These are phyloP conservation scores for Alosa alosa DNA, from an alignment of 2,113 vertebrate species.

Conservation along the genomic window DNA sequence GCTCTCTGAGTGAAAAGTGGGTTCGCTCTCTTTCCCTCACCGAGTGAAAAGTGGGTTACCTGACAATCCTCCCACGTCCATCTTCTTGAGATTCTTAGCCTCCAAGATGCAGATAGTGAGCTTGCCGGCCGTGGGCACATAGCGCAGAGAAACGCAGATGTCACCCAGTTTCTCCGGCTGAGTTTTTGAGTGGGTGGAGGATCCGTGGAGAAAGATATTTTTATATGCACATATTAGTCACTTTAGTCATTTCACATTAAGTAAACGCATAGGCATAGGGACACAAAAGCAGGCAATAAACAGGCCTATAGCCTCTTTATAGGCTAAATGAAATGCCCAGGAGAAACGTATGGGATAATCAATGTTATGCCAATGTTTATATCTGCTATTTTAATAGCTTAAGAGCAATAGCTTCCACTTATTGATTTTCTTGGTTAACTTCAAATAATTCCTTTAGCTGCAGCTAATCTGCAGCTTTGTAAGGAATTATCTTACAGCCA, in stretches of 20 bases:
- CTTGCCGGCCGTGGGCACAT: conserved; percentile 94
- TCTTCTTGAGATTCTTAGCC: conserved; percentile 99
- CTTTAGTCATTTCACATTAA: not conserved
- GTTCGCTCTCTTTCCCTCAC: no score
- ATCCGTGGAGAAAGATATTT: conserved; percentile 18
- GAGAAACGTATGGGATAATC: not conserved
- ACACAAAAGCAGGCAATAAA: not conserved
- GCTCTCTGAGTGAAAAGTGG: no score
- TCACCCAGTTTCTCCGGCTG: conserved; percentile 97
- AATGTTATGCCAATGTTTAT: not conserved
- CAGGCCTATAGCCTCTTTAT: not conserved
- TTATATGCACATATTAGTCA: not conserved
- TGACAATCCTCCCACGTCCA: conserved; percentile 97
- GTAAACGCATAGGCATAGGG: not conserved
- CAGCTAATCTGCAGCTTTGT: not conserved
- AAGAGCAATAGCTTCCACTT: not conserved
- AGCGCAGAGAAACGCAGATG: conserved; percentile 96
- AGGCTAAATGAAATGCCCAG: not conserved
- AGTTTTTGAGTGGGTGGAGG: conserved; percentile 23
- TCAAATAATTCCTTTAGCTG: not conserved
- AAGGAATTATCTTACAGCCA: not conserved
- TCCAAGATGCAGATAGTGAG: conserved; percentile 97
- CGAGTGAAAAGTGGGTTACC: conserved; percentile 62
- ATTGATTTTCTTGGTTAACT: not conserved
- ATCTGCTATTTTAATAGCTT: not conserved